These are phyloP conservation scores for Cheilosia grossa DNA, from an alignment of 2,888 invertebrate species.

Conservation along the genomic window DNA sequence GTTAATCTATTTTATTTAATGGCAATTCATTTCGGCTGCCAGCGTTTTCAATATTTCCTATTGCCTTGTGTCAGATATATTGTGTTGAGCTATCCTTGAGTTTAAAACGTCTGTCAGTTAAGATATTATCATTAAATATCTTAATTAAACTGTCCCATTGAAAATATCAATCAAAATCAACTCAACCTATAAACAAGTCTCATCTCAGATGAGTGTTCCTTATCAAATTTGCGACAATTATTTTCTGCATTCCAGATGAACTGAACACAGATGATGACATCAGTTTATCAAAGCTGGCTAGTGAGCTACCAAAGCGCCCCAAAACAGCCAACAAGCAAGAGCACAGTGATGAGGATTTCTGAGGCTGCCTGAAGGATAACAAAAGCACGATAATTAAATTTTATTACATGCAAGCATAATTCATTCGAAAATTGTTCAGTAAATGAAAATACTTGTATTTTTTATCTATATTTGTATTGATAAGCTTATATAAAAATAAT, in stretches of 20 bases:
- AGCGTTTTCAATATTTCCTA: no score
- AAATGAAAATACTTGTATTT: conserved; percentile 38
- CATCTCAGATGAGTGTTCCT: conserved; percentile 4
- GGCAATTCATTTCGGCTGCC: no score
- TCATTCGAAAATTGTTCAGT: conserved; percentile 33
- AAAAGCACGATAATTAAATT: conserved; percentile 50
- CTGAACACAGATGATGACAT: conserved; percentile 82
- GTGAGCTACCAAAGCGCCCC: conserved; percentile 79
- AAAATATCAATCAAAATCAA: background rate
- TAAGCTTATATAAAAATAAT: conserved; percentile 67
- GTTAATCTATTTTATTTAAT: no score
- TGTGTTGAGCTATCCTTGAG: no score
- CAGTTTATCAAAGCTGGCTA: conserved; percentile 82
- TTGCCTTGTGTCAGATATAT: no score
- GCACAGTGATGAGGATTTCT: conserved; percentile 82
- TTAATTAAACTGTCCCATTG: no score
- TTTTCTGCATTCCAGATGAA: conserved; percentile 78
- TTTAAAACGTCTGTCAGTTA: no score
- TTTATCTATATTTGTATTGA: conserved; percentile 32
- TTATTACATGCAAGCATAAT: conserved; percentile 27
- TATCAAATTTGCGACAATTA: conserved; percentile 10
- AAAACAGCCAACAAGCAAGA: conserved; percentile 81
- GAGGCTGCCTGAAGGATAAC: conserved; percentile 32
- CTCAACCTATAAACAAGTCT: conserved; percentile 8
- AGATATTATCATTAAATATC: no score